Evolutionary conservation across 2,113 vertebrate species (phyloP).

Genomic region (Sinosuthora webbiana): DNA sequence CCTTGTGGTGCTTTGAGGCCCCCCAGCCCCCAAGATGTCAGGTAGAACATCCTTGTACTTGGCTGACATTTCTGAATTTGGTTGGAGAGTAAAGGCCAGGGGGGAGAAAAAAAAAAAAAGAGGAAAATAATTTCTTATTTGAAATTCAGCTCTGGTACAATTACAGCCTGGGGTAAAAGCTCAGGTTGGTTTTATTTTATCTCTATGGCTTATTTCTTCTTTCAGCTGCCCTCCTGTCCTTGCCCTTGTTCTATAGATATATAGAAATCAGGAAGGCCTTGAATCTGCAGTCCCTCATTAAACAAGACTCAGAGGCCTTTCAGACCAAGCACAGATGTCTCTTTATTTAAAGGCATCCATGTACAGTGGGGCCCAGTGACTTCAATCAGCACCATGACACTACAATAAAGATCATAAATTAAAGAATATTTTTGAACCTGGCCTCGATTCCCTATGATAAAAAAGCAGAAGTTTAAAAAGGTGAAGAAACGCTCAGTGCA

Average conservation of each 20-base stretch:
- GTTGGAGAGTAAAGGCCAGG: neutral
- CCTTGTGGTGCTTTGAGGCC: neutral
- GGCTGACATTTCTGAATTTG: neutral
- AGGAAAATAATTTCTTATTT: neutral
- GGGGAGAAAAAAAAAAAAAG: accelerated
- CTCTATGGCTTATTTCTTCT: neutral
- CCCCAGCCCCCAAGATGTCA: neutral
- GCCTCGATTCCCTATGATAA: neutral
- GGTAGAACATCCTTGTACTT: neutral
- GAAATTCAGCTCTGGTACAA: slow-evolving; percentile 2
- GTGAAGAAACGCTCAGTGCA: neutral
- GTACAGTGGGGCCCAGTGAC: neutral
- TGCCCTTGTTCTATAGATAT: neutral
- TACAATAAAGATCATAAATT: slow-evolving; percentile 7
- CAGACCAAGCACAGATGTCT: neutral
- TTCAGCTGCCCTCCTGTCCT: neutral
- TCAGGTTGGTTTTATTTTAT: slow-evolving; percentile 23
- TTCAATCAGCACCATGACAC: neutral
- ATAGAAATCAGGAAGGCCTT: neutral
- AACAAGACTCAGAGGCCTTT: neutral
- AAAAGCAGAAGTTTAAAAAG: neutral
- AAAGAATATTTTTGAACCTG: neutral
- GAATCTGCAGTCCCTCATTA: neutral
- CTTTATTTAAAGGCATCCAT: neutral
- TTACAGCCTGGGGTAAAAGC: slow-evolving; percentile 2